Conservation (phyloP, 2,113 vertebrate genomes). For the Sporophila hypoxantha region DNA sequence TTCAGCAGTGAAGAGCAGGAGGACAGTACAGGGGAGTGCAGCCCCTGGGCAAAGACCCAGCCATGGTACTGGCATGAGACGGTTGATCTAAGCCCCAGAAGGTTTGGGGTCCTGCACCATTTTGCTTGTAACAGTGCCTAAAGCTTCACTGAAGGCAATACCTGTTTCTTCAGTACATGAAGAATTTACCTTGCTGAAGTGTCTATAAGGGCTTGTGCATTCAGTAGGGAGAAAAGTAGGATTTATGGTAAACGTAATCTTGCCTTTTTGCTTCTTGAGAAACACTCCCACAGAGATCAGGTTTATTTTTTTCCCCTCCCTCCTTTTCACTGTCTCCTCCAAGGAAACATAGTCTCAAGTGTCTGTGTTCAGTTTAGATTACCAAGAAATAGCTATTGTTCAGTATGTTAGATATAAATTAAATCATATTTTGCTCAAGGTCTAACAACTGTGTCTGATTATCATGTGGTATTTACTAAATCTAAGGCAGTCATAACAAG, state of each 20-base stretch:
- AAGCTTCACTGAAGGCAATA: background rate
- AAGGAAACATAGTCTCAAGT: background rate
- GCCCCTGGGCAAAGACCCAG: accelerated
- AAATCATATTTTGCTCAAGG: constrained; percentile 52
- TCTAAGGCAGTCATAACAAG: constrained; percentile 39
- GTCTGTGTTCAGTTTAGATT: constrained; percentile 38
- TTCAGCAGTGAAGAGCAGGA: background rate
- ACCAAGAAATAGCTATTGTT: constrained; percentile 49
- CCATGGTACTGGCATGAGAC: background rate
- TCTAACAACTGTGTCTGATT: constrained; percentile 53
- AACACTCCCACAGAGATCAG: constrained; percentile 32
- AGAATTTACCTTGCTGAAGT: background rate
- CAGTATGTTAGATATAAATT: constrained; percentile 52
- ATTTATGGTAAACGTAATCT: background rate
- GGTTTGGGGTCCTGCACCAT: background rate
- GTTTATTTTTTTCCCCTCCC: background rate
- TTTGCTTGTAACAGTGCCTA: background rate
- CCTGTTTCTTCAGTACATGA: background rate
- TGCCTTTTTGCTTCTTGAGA: background rate
- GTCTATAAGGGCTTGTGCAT: background rate
- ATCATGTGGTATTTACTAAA: constrained; percentile 54
- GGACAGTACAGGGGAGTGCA: background rate
- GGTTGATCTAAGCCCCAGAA: background rate
- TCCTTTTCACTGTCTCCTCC: background rate
- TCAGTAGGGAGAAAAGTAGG: background rate